Evolutionary conservation across 1,140 invertebrate genomes (phyloP), one percentile per base, ranked within the genome.

Genomic region (Drosophila simulans): DNA sequence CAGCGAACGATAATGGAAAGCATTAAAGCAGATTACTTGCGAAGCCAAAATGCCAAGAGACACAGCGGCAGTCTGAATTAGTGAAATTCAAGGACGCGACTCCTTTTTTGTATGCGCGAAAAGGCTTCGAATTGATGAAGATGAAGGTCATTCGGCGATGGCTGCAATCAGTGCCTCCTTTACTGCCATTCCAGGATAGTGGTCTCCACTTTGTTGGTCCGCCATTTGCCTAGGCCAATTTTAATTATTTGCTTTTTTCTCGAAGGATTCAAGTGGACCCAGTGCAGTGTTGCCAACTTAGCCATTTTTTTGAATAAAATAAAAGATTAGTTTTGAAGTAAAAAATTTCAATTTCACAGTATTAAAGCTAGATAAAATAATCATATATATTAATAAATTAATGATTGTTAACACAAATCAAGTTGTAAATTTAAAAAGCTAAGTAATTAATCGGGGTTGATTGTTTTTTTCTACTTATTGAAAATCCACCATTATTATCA

Each of bases 1-100:
- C 62, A 51, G 55, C 62, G 52, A 52, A 71, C 69, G 69, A 79
- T 82, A 88, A 71, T 62, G 62, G 59, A 76, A 72, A 31, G 49
- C 66, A 80, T 86, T 86, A 77, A 77, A 79, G 70, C 43, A 76
- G 79, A 88, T 88, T 86, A 76, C 64, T 71, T 69, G 68, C 20
- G 40, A 70, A 57, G 68, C 37, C 68, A 62, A 69, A 79, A 56
- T 57, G 56, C 43, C 58, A 45, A 55, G 35, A 48, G 39, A 49
- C 46, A 58, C 57, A 66, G 46, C 10, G 15, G 43, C 40, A 27
- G 56, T 20, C 60, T 46, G 46, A 71, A 55, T 45, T 66, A 65
- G 56, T 40, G 51, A 40, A 51, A 37, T 54, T 57, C 42, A 56
- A 68, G 63, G 49, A 68, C 42, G 64, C 15, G 51, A 40, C 20